phyloP scores from a whole-genome alignment of 2,113 vertebrate genomes.

The Eretmodus cyanostictus region DNA sequence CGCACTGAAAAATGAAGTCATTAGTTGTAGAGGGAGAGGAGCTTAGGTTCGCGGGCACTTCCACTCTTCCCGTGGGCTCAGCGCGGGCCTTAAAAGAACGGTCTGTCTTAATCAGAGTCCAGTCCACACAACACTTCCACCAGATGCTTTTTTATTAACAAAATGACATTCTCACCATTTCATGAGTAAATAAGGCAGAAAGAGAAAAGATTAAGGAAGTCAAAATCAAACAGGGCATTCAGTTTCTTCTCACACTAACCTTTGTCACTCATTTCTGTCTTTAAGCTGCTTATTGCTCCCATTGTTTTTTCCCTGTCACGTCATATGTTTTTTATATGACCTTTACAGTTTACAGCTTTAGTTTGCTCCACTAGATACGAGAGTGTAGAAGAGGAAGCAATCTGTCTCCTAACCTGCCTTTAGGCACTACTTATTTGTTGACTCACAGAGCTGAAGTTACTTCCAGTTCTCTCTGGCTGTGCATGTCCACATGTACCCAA shows the following conservation, averaged over 20 bases:
- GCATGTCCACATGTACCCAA: conserved; percentile 1
- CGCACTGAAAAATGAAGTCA: conserved; percentile 64
- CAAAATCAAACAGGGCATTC: neutral
- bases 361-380: neutral
- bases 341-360: neutral
- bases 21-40: conserved; percentile 27
- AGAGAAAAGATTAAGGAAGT: neutral
- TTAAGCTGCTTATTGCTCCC: neutral
- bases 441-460: conserved; percentile 15
- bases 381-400: neutral
- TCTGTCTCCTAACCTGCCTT: neutral
- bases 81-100: conserved; percentile 1
- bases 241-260: neutral
- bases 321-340: neutral
- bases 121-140: neutral
- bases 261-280: neutral
- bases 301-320: neutral
- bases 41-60: conserved; percentile 3
- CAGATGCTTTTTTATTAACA: neutral
- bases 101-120: conserved; percentile 48
- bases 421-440: neutral
- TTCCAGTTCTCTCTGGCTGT: neutral
- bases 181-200: neutral
- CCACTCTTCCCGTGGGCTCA: neutral
- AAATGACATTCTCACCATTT: conserved; percentile 33